phyloP scores from a whole-genome alignment of 1,140 invertebrate species.

The Sitobion miscanthi region DNA sequence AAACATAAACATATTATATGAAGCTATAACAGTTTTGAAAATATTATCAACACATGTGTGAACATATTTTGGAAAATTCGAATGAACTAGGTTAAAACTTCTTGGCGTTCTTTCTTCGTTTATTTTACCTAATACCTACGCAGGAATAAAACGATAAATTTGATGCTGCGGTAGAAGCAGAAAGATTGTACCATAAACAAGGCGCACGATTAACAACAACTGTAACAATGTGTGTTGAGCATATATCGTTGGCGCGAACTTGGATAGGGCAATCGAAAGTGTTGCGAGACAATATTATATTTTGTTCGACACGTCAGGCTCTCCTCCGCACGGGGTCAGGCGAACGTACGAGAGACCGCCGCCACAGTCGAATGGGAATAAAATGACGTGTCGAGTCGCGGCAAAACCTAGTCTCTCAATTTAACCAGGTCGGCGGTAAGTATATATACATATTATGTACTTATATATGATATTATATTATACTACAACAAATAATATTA shows the following conservation, averaged over 20 bases:
- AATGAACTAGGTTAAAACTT: neutral
- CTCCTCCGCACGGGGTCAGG: neutral
- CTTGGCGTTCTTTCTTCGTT: neutral
- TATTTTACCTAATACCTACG: neutral
- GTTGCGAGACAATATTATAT: conserved; percentile 1
- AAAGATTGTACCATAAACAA: neutral
- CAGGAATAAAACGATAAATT: neutral
- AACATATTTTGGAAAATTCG: neutral
- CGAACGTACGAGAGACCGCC: neutral
- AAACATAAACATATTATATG: neutral
- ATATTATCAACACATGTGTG: neutral
- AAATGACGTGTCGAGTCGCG: neutral
- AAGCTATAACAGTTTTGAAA: neutral
- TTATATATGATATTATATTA: neutral
- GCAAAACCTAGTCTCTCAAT: neutral
- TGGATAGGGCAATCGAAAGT: neutral
- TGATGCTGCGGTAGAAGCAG: neutral
- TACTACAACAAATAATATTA: neutral
- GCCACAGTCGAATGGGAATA: neutral
- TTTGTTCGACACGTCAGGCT: neutral
- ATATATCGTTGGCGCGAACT: neutral
- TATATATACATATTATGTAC: neutral
- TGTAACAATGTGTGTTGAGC: neutral
- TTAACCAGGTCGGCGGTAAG: conserved; percentile 18
- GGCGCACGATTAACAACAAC: neutral